Percentiles rank a stretch among this genome's conserved stretches.
These are phyloP conservation scores for Arctopsyche grandis DNA, from an alignment of 1,140 invertebrate genomes.

Conservation along the genomic window DNA sequence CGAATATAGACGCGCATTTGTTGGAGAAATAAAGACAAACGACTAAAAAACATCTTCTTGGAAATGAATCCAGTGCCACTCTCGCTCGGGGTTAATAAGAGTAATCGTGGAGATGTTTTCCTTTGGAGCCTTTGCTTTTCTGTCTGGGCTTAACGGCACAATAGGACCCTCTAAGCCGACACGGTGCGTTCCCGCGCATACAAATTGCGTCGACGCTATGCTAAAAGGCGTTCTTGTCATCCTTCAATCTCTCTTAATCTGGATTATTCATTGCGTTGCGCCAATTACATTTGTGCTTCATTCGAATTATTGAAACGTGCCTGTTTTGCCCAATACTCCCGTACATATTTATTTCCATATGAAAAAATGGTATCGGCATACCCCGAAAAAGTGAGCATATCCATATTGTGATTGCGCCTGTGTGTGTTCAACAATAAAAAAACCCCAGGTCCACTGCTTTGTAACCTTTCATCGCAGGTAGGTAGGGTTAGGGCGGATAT, in stretches of 20 bases:
- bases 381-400: too few species aligned
- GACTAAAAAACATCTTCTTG: too few species aligned
- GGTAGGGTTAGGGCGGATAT: background rate
- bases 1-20: too few species aligned
- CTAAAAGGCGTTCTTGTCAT: background rate
- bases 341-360: too few species aligned
- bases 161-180: background rate
- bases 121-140: background rate
- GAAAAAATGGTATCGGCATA: too few species aligned
- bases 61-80: background rate
- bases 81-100: conserved; percentile 15
- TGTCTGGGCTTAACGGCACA: background rate
- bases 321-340: background rate
- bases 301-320: background rate
- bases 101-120: background rate
- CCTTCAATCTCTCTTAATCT: background rate
- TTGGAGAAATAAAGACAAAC: too few species aligned
- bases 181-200: conserved; percentile 13
- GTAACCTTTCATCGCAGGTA: conserved; percentile 4
- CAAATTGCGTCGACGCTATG: background rate
- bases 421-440: background rate
- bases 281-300: background rate
- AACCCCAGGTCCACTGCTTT: conserved; percentile 3
- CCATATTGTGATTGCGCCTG: conserved; percentile 1
- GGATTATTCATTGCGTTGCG: background rate